Base-by-base conservation (phyloP, 2,888 invertebrate species). In the Andrena marginata region DNA sequence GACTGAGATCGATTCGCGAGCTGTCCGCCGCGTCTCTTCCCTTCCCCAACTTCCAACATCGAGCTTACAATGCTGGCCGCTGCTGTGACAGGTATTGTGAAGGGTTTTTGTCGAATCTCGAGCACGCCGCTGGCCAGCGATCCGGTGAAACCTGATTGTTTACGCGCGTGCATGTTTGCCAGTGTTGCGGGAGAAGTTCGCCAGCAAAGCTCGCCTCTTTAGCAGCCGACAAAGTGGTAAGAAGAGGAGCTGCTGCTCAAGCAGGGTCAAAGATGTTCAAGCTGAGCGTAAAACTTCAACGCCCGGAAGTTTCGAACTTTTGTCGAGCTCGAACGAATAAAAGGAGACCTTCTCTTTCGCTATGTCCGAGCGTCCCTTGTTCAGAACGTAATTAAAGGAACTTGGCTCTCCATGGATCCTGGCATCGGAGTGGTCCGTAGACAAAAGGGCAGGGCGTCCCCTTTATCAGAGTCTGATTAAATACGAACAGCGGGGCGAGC, bases 131-230 rank as follows among this genome's bases (percentile, higher is more conserved):
- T 78, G 68, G 48, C 63, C 59, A 42, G 42, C 16, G 16, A 60
- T 51, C 65, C 35, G 33, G 65, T 60, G 51, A 65, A 77, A 78
- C 60, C 31, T 68, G 48, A 67, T 80, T 71, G 80, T 67, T 67
- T 62, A n/a, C 54, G 60, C 20, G 26, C 13, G 54, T 35, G 20
- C 48, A 31, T 16, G 48, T 56, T n/a, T 33, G 7, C 35, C 23
- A 10, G n/a, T 20, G 16, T 59, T 70, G 73, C 77, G 60, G 31
- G n/a, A 16, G 20, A n/a, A 80, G 31, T 78, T 77, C 60, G 51
- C 29, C 35, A 5, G 4, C n/a, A 2, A n/a, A 20, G 49, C 6
- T 51, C 64, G 8, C 59, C 31, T 16, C 35, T 42, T 51, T n/a
- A 59, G 26, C 20, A 26, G 64, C n/a, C 23, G 59, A 31, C 26